These are phyloP conservation scores for Argyresthia albistria DNA, from an alignment of 2,888 invertebrate species.

Conservation along the genomic window DNA sequence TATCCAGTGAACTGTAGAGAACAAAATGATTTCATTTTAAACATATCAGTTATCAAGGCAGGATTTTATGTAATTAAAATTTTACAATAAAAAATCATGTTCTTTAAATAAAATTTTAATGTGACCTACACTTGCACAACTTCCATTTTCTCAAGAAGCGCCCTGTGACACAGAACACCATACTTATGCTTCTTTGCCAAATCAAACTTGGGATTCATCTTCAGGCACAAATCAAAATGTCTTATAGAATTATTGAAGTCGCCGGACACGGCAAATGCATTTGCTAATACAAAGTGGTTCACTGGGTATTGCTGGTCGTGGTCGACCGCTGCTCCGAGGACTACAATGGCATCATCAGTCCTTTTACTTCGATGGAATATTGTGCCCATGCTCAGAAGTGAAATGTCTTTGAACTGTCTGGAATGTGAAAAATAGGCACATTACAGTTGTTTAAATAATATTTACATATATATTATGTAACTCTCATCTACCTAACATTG, in stretches of 20 bases:
- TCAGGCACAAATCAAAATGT: conserved; percentile 74
- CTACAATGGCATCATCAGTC: conserved; percentile 80
- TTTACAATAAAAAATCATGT: neutral
- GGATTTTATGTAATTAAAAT: too few relatives aligned
- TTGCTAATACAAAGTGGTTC: conserved; percentile 79
- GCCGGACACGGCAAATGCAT: conserved; percentile 79
- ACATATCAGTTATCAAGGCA: too few relatives aligned
- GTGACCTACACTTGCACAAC: conserved; percentile 76
- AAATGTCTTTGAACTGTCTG: conserved; percentile 81
- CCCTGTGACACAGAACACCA: conserved; percentile 78
- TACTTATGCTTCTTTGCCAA: conserved; percentile 74
- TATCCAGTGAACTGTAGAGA: conserved; percentile 31
- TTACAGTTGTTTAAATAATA: too few relatives aligned
- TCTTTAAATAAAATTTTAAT: neutral
- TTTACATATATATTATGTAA: too few relatives aligned
- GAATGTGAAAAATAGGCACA: conserved; percentile 25
- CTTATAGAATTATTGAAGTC: conserved; percentile 80
- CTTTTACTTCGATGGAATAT: conserved; percentile 78
- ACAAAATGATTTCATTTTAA: neutral
- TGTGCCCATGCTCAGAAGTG: conserved; percentile 81
- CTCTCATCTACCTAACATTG: too few relatives aligned
- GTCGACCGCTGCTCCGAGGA: conserved; percentile 81
- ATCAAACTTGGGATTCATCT: conserved; percentile 74
- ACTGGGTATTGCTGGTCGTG: conserved; percentile 74
- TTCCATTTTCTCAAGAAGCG: conserved; percentile 74